phyloP scores from a whole-genome alignment of 2,797 vertebrate genomes.

The Oreonectes daqikongensis region DNA sequence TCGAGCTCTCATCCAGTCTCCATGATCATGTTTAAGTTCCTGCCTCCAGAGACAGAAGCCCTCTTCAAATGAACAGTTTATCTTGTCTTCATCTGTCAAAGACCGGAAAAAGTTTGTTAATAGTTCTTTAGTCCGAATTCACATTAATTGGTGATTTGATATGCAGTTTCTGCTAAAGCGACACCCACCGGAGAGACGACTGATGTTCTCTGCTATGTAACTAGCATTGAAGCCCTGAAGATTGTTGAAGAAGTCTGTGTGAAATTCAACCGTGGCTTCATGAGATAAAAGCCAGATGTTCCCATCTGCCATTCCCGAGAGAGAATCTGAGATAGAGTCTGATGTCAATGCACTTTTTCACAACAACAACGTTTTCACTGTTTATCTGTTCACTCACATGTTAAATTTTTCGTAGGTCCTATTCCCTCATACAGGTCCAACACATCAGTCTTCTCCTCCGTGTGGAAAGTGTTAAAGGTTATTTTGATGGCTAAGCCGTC shows the following conservation, averaged over 20 bases:
- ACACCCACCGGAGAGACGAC: constrained; percentile 77
- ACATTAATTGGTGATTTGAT: not conserved
- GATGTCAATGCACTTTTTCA: constrained; percentile 36
- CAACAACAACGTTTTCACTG: no score
- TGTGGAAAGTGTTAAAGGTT: constrained; percentile 77
- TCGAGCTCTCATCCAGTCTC: constrained; percentile 78
- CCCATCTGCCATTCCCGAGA: constrained; percentile 78
- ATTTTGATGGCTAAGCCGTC: constrained; percentile 78
- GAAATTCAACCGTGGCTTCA: constrained; percentile 81
- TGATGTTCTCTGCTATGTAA: constrained; percentile 74
- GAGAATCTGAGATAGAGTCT: constrained; percentile 70
- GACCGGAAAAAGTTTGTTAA: not conserved
- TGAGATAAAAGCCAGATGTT: constrained; percentile 80
- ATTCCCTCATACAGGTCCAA: constrained; percentile 84
- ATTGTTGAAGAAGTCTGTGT: constrained; percentile 69
- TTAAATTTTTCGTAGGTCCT: constrained; percentile 76
- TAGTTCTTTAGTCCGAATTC: not conserved
- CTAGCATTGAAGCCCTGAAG: constrained; percentile 80
- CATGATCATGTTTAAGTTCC: constrained; percentile 66
- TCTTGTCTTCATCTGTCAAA: constrained; percentile 74
- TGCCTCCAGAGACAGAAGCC: constrained; percentile 89
- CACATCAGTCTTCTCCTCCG: constrained; percentile 66
- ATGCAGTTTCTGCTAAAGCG: not conserved
- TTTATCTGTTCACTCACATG: constrained; percentile 71
- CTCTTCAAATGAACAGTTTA: constrained; percentile 86